Base-by-base conservation (phyloP, 2,113 vertebrate genomes). In the Triplophysa rosa region DNA sequence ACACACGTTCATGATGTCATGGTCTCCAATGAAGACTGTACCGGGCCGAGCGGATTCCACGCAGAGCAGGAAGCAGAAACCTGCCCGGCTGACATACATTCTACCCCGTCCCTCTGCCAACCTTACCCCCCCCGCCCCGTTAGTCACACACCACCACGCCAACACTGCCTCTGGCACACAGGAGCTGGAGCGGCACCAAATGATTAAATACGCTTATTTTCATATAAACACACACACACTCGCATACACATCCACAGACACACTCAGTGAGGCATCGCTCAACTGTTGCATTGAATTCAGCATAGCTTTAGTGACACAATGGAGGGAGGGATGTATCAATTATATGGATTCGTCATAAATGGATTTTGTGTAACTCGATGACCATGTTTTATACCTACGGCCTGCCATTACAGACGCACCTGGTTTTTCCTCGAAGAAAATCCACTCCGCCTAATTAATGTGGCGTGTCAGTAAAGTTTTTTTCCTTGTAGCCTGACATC, bases 201-300 rank as follows among this genome's bases (percentile, higher is more conserved):
- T 79, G 45, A 78, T 84, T 79, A 77, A 64, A 71, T 45, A 59
- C 33, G 59, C 79, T 80, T 78, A 80, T 75, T 64, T 82, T 76
- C 62, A 62, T 59, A 64, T 61, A 77, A 56, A 69, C 77, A 56
- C 72, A 66, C 47, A 70, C 52, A 78, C 61, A 66, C 47, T 61
- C 16, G 67, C 29, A 33, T 56, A 37, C 71, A 42, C 19, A 56
- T 58, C 78, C 49, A 58, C 17, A 75, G n/a, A 81, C 24, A 70
- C 14, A 11, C 29, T 14, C 12, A 54, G 40, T 63, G 19, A 79
- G 49, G 63, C n/a, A 67, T 21, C 54, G 4, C 47, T 49, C 16
- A 2, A 52, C 77, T 80, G 59, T 64, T 23, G 10, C 70, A 67
- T 4, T 61, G 23, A 56, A 67, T 45, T 29, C 8, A 21, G 16